These are phyloP conservation scores for Eupithecia insigniata DNA, from an alignment of 2,888 invertebrate species.

Conservation along the genomic window DNA sequence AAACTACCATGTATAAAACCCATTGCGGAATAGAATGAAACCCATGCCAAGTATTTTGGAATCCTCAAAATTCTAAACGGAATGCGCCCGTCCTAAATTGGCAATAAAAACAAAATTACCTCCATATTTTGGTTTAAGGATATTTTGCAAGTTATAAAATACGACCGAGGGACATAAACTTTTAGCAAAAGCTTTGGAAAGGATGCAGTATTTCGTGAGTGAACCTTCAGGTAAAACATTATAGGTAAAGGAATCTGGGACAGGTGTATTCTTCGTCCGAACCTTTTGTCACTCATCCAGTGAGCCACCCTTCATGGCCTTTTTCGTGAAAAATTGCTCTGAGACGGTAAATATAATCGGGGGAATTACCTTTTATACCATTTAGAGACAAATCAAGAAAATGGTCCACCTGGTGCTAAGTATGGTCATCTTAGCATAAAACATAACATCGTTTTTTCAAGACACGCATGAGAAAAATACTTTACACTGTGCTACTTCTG, in stretches of 20 bases:
- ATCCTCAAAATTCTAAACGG: constrained; percentile 8
- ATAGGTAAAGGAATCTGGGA: constrained; percentile 34
- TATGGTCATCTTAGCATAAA: not conserved
- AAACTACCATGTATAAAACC: not conserved
- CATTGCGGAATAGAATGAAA: not conserved
- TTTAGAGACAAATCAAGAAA: not conserved
- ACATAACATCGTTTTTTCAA: not conserved
- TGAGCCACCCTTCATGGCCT: constrained; percentile 23
- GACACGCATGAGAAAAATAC: not conserved
- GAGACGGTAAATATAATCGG: not conserved
- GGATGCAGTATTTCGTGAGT: constrained; percentile 35
- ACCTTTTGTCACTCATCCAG: constrained; percentile 35
- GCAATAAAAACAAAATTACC: constrained; percentile 30
- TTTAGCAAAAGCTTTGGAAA: constrained; percentile 33
- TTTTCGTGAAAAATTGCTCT: constrained; percentile 6
- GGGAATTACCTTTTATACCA: not conserved
- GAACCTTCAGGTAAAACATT: constrained; percentile 34
- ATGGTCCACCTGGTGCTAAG: not conserved
- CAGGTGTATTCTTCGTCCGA: constrained; percentile 29
- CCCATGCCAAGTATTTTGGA: constrained; percentile 5
- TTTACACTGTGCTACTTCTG: not conserved
- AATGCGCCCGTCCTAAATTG: constrained; percentile 19
- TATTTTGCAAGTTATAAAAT: constrained; percentile 37
- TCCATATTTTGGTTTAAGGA: constrained; percentile 30
- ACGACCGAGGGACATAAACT: constrained; percentile 32